phyloP scores from a whole-genome alignment of 1,140 invertebrate genomes.

The Lasioglossum albipes region DNA sequence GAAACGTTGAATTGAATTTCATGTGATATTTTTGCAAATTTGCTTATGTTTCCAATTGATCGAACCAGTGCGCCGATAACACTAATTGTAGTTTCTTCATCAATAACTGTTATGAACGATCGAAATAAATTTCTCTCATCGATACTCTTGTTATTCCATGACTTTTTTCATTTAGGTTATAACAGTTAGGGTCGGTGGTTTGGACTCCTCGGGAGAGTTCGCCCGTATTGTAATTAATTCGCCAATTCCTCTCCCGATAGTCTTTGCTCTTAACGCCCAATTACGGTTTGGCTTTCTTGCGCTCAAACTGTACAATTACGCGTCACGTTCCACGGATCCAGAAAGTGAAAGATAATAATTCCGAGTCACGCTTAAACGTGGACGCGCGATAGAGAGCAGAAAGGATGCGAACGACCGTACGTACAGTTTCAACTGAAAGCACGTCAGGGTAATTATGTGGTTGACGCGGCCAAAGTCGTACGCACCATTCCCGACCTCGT shows the following conservation, averaged over 20 bases:
- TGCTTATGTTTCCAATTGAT: too few relatives aligned
- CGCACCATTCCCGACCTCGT: conserved; percentile 14
- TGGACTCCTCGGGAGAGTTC: too few relatives aligned
- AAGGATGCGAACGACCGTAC: neutral
- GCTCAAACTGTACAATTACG: conserved; percentile 1
- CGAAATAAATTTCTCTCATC: too few relatives aligned
- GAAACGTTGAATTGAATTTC: too few relatives aligned
- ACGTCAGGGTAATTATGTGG: conserved; percentile 48
- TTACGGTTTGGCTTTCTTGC: conserved; percentile 1
- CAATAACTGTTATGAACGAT: too few relatives aligned
- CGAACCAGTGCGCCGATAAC: too few relatives aligned
- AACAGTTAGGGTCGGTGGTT: too few relatives aligned
- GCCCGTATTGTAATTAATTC: neutral
- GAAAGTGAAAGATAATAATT: conserved; percentile 16
- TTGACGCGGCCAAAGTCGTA: conserved; percentile 34
- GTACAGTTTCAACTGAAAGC: conserved; percentile 23
- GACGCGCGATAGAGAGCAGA: neutral
- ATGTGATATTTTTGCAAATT: too few relatives aligned
- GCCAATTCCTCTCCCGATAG: neutral
- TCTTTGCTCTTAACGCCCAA: neutral
- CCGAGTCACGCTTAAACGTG: neutral
- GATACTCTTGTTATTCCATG: too few relatives aligned
- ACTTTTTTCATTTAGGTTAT: too few relatives aligned
- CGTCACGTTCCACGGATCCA: neutral
- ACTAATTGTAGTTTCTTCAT: too few relatives aligned